phyloP scores from a whole-genome alignment of 2,797 vertebrate species.

The Siniperca obscura region DNA sequence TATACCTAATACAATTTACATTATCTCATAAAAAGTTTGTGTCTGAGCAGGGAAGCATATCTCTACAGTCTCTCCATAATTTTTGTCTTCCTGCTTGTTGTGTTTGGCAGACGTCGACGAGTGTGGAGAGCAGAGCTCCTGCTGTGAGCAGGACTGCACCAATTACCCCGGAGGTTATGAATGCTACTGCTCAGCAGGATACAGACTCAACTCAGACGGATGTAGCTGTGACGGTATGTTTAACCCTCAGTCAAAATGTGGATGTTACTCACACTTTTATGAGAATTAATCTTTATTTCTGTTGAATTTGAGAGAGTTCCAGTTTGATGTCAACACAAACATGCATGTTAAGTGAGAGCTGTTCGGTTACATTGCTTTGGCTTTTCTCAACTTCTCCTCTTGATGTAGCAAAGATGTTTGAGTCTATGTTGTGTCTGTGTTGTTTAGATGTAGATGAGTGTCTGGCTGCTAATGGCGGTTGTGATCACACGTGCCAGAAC shows the following conservation, averaged over 20 bases:
- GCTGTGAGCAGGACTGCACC: slow-evolving; percentile 93
- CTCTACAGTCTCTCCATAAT: slow-evolving; percentile 7
- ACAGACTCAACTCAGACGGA: slow-evolving; percentile 87
- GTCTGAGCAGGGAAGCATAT: slow-evolving; percentile 23
- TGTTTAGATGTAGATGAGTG: slow-evolving; percentile 94
- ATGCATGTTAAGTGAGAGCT: background rate
- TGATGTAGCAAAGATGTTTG: slow-evolving; percentile 2
- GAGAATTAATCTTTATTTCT: slow-evolving; percentile 25
- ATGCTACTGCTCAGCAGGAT: slow-evolving; percentile 93
- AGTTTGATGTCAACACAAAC: slow-evolving; percentile 12
- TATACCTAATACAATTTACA: slow-evolving; percentile 38
- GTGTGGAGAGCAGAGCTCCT: slow-evolving; percentile 86
- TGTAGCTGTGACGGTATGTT: slow-evolving; percentile 92
- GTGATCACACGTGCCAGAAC: slow-evolving; percentile 92
- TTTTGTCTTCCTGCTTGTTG: slow-evolving; percentile 49
- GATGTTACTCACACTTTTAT: slow-evolving; percentile 19
- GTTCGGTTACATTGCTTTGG: background rate
- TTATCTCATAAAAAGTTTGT: slow-evolving; percentile 21
- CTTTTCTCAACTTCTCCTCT: background rate
- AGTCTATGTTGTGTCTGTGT: slow-evolving; percentile 49
- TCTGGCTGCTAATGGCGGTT: slow-evolving; percentile 83
- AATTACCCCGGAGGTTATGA: slow-evolving; percentile 96
- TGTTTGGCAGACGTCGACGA: slow-evolving; percentile 89
- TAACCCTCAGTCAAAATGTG: background rate
- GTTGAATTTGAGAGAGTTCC: slow-evolving; percentile 24